Conservation (phyloP, 2,113 vertebrate genomes). For the Euleptes europaea region DNA sequence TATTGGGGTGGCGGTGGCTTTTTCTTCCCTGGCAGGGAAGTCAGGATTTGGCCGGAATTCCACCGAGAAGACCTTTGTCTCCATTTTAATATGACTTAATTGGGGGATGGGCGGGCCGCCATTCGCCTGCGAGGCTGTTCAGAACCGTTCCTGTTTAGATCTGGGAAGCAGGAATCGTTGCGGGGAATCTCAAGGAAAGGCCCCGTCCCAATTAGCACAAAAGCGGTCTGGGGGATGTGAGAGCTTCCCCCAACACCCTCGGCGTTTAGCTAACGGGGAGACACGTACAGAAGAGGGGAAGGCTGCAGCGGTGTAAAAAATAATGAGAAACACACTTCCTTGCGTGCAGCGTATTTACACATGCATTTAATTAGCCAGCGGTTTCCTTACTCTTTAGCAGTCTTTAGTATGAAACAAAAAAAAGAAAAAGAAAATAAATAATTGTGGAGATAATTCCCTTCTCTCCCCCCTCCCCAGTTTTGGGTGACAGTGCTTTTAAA, state of each 20-base stretch:
- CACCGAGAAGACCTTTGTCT: slow-evolving; percentile 32
- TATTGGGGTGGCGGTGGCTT: slow-evolving; percentile 31
- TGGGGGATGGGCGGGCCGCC: no score
- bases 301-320: slow-evolving; percentile 57
- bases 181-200: neutral
- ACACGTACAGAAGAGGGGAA: neutral
- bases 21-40: neutral
- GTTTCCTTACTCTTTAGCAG: slow-evolving; percentile 33
- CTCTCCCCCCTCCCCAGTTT: neutral
- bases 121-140: neutral
- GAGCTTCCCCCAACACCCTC: neutral
- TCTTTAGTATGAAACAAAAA: slow-evolving; percentile 44
- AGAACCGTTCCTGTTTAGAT: neutral
- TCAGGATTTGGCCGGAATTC: neutral
- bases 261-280: neutral
- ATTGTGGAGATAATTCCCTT: slow-evolving; percentile 29
- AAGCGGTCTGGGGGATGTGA: slow-evolving; percentile 45
- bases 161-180: neutral
- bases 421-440: neutral
- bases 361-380: slow-evolving; percentile 71
- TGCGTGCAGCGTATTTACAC: slow-evolving; percentile 67
- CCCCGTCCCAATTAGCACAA: slow-evolving; percentile 30
- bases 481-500: neutral
- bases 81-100: slow-evolving; percentile 5
- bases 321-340: slow-evolving; percentile 77